Evolutionary conservation across 2,888 invertebrate species (phyloP).

Genomic region (Lasioglossum marginatum): DNA sequence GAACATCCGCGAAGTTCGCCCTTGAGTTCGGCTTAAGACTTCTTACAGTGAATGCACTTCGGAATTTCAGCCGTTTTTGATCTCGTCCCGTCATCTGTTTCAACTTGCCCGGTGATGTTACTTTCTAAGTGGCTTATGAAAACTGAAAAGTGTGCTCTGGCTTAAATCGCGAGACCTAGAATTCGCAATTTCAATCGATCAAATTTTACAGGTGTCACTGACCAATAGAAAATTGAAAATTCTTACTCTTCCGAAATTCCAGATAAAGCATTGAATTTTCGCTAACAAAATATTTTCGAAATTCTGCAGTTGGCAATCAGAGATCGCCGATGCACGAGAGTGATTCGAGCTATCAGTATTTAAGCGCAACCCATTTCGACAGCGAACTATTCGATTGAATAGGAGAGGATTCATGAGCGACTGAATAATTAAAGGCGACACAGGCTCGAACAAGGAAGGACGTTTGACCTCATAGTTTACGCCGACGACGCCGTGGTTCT

Average conservation of each 20-base stretch:
- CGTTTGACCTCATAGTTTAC: conserved; percentile 9
- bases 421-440: not conserved
- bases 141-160: not conserved
- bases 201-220: not conserved
- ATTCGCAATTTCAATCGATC: not conserved
- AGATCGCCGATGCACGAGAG: not conserved
- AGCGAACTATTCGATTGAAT: not conserved
- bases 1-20: not conserved
- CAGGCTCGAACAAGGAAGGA: not conserved
- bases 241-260: not conserved
- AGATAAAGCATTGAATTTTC: not conserved
- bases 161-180: not conserved
- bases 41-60: conserved; percentile 4
- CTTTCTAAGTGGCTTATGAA: not conserved
- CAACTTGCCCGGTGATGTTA: not conserved
- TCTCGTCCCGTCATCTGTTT: not conserved
- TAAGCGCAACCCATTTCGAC: not conserved
- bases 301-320: not conserved
- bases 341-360: not conserved
- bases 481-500: not conserved
- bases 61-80: conserved; percentile 4
- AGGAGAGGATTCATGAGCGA: not conserved
- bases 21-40: not conserved
- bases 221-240: not conserved
- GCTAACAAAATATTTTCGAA: not conserved